Evolutionary conservation across 2,888 invertebrate genomes (phyloP).

Genomic region (Mimas tiliae): DNA sequence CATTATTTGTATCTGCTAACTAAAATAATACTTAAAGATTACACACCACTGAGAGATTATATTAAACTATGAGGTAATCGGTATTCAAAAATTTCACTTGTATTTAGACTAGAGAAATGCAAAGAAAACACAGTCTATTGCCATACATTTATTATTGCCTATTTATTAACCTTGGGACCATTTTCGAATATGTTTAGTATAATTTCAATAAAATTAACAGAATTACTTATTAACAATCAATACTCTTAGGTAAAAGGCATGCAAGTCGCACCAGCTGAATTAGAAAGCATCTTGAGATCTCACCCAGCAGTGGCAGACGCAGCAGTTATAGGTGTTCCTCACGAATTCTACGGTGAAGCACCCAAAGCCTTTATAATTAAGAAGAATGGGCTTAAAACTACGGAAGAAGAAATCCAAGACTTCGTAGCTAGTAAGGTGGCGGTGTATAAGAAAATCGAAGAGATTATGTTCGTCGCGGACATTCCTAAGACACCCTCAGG

Average conservation of each 20-base stretch:
- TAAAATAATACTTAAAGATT: background rate
- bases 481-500: constrained; percentile 92
- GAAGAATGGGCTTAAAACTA: constrained; percentile 74
- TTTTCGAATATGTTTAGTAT: background rate
- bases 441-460: constrained; percentile 89
- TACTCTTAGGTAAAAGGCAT: constrained; percentile 85
- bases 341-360: constrained; percentile 89
- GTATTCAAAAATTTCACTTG: too few relatives aligned
- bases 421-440: constrained; percentile 90
- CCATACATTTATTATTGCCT: too few relatives aligned
- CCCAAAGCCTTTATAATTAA: constrained; percentile 91
- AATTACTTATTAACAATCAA: too few relatives aligned
- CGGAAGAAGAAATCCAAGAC: constrained; percentile 72
- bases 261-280: constrained; percentile 95
- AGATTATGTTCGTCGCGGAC: constrained; percentile 86
- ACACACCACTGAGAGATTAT: background rate
- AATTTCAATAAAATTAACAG: too few relatives aligned
- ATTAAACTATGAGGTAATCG: too few relatives aligned
- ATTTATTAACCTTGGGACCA: too few relatives aligned
- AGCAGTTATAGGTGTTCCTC: constrained; percentile 92
- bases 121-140: too few relatives aligned
- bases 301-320: constrained; percentile 92
- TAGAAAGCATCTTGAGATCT: constrained; percentile 90
- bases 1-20: too few relatives aligned
- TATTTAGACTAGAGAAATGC: too few relatives aligned